Evolutionary conservation across 1,140 invertebrate genomes (phyloP).

Genomic region (Drosophila lacertosa): DNA sequence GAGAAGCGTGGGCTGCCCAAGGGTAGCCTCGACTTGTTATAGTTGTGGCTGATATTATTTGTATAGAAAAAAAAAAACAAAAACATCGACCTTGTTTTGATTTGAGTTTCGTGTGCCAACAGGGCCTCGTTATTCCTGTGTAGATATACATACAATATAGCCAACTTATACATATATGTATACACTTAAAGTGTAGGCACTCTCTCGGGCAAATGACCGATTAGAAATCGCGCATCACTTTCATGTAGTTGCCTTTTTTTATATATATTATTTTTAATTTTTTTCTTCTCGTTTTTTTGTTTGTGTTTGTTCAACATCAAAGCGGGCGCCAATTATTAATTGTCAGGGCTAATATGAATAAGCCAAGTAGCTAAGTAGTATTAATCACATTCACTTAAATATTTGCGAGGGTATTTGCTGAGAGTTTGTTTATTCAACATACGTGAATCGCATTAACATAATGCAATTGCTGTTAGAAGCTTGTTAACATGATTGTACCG

Average conservation of each 20-base stretch:
- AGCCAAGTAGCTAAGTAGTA: slow-evolving; percentile 25
- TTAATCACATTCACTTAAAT: slow-evolving; percentile 18
- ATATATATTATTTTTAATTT: neutral
- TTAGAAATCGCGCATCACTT: slow-evolving; percentile 67
- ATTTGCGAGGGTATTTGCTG: neutral
- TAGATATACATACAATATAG: neutral
- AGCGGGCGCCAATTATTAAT: slow-evolving; percentile 47
- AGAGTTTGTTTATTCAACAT: neutral
- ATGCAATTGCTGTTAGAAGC: neutral
- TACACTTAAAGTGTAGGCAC: slow-evolving; percentile 25
- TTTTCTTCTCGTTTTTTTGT: slow-evolving; percentile 4
- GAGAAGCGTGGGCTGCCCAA: slow-evolving; percentile 40
- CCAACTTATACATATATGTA: neutral
- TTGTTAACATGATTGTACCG: neutral
- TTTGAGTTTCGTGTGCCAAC: slow-evolving; percentile 48
- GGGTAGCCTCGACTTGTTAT: slow-evolving; percentile 29
- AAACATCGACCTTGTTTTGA: slow-evolving; percentile 49
- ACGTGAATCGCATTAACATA: neutral
- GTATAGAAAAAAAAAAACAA: slow-evolving; percentile 14
- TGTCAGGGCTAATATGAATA: slow-evolving; percentile 17
- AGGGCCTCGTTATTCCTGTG: neutral
- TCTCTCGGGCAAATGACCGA: slow-evolving; percentile 67
- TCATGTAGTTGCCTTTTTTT: slow-evolving; percentile 27
- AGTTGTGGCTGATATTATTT: slow-evolving; percentile 32
- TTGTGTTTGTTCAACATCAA: slow-evolving; percentile 25